A percentile compares a stretch with the other conserved stretches of the same genome.
Conservation (phyloP, 2,888 invertebrate species). For the Leptura quadrifasciata region DNA sequence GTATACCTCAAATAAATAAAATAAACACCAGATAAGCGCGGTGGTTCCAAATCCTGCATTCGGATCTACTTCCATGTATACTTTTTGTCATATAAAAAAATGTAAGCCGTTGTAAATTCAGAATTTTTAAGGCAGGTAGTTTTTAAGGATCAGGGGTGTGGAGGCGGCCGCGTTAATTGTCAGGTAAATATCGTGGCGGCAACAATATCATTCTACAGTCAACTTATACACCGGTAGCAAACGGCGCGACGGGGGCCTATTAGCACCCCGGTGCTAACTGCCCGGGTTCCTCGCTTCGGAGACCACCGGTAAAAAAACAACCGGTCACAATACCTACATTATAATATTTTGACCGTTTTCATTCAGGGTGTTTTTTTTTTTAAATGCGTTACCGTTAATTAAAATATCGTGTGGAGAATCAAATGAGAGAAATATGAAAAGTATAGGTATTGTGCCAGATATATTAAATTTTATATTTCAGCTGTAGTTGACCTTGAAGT, state of each 20-base stretch:
- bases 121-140: conserved; percentile 37
- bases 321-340: conserved; percentile 31
- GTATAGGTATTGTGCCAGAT: neutral
- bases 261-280: conserved; percentile 68
- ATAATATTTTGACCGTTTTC: conserved; percentile 40
- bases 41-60: neutral
- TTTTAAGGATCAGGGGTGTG: conserved; percentile 25
- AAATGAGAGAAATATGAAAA: neutral
- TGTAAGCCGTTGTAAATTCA: conserved; percentile 30
- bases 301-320: conserved; percentile 33
- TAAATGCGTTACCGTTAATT: conserved; percentile 21
- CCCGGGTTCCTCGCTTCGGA: conserved; percentile 36
- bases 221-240: conserved; percentile 63
- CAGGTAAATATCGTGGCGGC: conserved; percentile 50
- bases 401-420: conserved; percentile 5
- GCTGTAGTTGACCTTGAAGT: neutral
- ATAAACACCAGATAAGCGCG: neutral
- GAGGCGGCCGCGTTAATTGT: conserved; percentile 48
- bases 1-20: conserved; percentile 7
- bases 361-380: conserved; percentile 15
- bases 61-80: neutral
- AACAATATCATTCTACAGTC: conserved; percentile 53
- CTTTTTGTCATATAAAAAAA: conserved; percentile 2
- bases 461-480: neutral
- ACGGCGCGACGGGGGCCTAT: conserved; percentile 65